Percentiles rank a stretch among this genome's conserved stretches.
Conservation (phyloP, 2,888 invertebrate species). For the Calephelis perditalis region DNA sequence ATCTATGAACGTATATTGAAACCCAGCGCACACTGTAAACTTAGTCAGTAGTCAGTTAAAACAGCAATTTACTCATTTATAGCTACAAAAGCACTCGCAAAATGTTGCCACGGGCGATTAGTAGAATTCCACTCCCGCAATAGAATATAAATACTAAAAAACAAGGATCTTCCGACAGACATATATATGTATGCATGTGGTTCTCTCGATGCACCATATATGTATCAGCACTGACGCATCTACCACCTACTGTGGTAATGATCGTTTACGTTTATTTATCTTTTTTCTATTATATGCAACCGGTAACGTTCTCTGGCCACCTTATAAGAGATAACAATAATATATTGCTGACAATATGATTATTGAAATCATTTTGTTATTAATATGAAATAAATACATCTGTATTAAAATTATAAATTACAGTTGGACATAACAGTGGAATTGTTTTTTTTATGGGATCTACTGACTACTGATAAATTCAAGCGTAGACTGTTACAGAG, state of each 20-base stretch:
- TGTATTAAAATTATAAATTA: background rate
- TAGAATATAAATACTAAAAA: conserved; percentile 69
- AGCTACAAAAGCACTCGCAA: conserved; percentile 57
- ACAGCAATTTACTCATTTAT: conserved; percentile 62
- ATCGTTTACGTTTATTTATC: conserved; percentile 33
- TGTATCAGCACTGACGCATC: conserved; percentile 38
- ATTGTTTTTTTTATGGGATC: no score
- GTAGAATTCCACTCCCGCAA: conserved; percentile 67
- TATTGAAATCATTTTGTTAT: background rate
- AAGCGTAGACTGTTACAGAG: no score
- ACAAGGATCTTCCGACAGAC: conserved; percentile 55
- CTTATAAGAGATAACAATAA: background rate
- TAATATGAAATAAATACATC: background rate
- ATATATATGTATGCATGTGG: conserved; percentile 44
- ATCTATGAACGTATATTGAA: background rate
- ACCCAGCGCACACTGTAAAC: background rate
- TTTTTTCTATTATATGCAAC: conserved; percentile 29
- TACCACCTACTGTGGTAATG: conserved; percentile 47
- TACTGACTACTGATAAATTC: no score
- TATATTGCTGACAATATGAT: background rate
- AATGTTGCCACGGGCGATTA: conserved; percentile 71
- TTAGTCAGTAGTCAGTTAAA: conserved; percentile 45
- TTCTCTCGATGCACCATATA: conserved; percentile 59
- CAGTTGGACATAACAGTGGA: no score
- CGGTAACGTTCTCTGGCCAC: background rate